These are phyloP conservation scores for Ageneiosus marmoratus DNA, from an alignment of 2,113 vertebrate genomes.

Conservation along the genomic window DNA sequence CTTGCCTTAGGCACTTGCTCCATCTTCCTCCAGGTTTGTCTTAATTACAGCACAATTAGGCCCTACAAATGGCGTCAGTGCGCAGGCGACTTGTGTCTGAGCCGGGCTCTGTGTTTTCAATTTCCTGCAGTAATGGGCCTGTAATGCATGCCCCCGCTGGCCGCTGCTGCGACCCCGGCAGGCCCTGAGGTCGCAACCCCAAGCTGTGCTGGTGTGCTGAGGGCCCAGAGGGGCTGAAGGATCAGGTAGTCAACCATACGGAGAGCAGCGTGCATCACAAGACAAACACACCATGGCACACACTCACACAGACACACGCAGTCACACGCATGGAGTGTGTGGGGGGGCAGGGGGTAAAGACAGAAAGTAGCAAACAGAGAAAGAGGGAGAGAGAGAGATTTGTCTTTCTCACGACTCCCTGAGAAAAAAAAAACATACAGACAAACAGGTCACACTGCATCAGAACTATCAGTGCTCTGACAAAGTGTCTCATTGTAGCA, in stretches of 20 bases:
- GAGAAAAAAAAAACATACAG: slow-evolving; percentile 74
- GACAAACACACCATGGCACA: slow-evolving; percentile 50
- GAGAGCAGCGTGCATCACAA: slow-evolving; percentile 68
- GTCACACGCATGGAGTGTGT: slow-evolving; percentile 43
- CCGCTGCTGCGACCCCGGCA: slow-evolving; percentile 74
- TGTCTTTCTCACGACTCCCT: slow-evolving; percentile 61
- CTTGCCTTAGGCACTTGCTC: slow-evolving; percentile 51
- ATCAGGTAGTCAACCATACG: slow-evolving; percentile 75
- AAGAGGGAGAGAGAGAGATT: slow-evolving; percentile 49
- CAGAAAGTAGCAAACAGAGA: slow-evolving; percentile 33
- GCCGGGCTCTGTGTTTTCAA: slow-evolving; percentile 79
- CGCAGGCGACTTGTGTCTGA: slow-evolving; percentile 60
- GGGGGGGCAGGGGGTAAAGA: background rate
- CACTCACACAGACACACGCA: slow-evolving; percentile 29
- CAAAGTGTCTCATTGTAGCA: slow-evolving; percentile 66
- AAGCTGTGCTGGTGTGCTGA: slow-evolving; percentile 72
- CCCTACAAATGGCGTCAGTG: slow-evolving; percentile 73
- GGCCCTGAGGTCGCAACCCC: slow-evolving; percentile 79
- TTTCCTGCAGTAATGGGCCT: slow-evolving; percentile 84
- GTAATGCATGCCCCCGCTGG: slow-evolving; percentile 67
- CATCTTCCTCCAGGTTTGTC: slow-evolving; percentile 66
- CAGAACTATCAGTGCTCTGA: slow-evolving; percentile 57
- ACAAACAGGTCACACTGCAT: slow-evolving; percentile 62
- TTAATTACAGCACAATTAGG: slow-evolving; percentile 72
- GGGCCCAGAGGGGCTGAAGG: slow-evolving; percentile 65